Evolutionary conservation across 1,140 invertebrate genomes (phyloP).

Genomic region (Littorina saxatilis): DNA sequence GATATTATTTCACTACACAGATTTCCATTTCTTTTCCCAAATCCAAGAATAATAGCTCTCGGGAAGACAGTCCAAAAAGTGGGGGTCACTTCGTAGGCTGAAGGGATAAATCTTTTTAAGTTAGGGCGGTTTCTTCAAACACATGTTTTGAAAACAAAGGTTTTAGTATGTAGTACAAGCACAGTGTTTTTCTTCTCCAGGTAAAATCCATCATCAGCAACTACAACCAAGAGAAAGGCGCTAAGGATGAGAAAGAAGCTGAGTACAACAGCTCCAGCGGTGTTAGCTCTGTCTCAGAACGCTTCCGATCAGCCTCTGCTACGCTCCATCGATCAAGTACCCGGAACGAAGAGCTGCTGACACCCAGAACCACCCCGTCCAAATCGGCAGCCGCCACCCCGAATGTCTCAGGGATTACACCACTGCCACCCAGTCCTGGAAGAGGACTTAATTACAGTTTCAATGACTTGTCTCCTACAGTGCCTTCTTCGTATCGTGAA

Average conservation of each 20-base stretch:
- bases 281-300: background rate
- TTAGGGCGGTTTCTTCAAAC: too few species aligned
- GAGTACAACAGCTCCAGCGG: slow-evolving; percentile 20
- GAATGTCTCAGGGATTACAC: slow-evolving; percentile 23
- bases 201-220: slow-evolving; percentile 16
- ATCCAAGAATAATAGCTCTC: too few species aligned
- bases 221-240: slow-evolving; percentile 43
- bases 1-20: too few species aligned
- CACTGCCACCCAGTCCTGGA: background rate
- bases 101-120: too few species aligned
- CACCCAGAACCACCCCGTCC: slow-evolving; percentile 15
- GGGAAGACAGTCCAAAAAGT: too few species aligned
- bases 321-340: background rate
- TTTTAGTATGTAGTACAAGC: too few species aligned
- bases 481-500: slow-evolving; percentile 53
- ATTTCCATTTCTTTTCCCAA: too few species aligned
- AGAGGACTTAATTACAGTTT: slow-evolving; percentile 46
- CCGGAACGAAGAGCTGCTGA: slow-evolving; percentile 21
- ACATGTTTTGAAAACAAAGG: too few species aligned
- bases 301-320: background rate
- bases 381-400: slow-evolving; percentile 27
- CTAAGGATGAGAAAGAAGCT: slow-evolving; percentile 32
- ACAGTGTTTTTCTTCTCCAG: background rate
- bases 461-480: slow-evolving; percentile 60
- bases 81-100: too few species aligned